Base-by-base conservation (phyloP, 1,140 invertebrate species). In the Drosophila nigrodunni region DNA sequence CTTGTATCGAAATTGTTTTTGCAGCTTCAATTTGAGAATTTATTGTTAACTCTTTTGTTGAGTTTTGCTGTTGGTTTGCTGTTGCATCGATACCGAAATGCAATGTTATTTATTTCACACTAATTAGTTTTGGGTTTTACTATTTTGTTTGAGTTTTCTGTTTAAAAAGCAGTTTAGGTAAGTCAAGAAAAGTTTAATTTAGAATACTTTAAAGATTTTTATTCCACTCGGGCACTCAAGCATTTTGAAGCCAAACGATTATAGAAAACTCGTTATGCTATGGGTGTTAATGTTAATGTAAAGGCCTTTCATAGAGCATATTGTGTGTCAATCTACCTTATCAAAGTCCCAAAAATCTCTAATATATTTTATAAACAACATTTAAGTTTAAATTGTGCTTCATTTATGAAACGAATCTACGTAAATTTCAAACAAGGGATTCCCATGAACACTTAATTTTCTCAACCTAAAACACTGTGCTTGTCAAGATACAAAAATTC, bases 11-110 rank as follows among this genome's bases (percentile, higher is more conserved):
- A 62, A 15, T 39, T 71, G 52, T 39, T 57, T 25, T 15, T 64
- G 30, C 35, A 13, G 54, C 35, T 43, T 39, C 25, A 44, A 18
- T 11, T 70, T 30, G 49, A 64, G 46, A 66, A 72, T 67, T 73
- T 59, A 67, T 73, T 44, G 64, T 21, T 43, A 18, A 34, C 66
- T 21, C 58, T 47, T 66, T 66, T 41, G 50, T 39, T 67, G 43
- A 58, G 64, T 15, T 10, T 30, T 41, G 44, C n/a, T 64, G 35
- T 43, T 13, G 15, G 15, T 15, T 15, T 15, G 15, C 15, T 6
- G 41, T 30, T 44, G 69, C 21, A 57, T 44, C 35, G 44, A 57
- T 72, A 41, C 50, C 13, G 15, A 30, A 30, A 30, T 30, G 25
- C 25, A 30, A 30, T 30, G 25, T 67, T 37, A 66, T 72, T 72